A percentile compares a stretch with the other conserved stretches of the same genome.
These are phyloP conservation scores for Tigriopus californicus DNA, from an alignment of 2,888 invertebrate species.

Conservation along the genomic window DNA sequence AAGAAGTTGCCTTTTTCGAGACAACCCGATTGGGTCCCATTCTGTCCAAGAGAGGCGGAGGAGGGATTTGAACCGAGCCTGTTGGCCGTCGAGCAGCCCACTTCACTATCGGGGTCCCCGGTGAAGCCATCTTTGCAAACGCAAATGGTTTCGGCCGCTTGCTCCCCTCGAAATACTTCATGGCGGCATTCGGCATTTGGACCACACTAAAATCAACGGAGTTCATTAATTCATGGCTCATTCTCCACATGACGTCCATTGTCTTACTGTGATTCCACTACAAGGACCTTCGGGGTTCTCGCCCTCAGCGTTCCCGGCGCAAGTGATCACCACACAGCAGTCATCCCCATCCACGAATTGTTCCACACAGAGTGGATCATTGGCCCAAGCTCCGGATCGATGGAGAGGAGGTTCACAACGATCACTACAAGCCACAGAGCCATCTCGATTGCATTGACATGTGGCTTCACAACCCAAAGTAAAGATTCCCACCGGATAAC, in stretches of 20 bases:
- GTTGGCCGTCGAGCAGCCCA: not conserved
- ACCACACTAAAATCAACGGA: conserved; percentile 1
- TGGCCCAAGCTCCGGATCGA: conserved; percentile 18
- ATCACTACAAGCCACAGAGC: conserved; percentile 19
- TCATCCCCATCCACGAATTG: conserved; percentile 19
- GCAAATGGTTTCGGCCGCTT: conserved; percentile 12
- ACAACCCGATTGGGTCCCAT: conserved; percentile 21
- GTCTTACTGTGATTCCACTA: not conserved
- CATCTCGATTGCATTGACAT: conserved; percentile 20
- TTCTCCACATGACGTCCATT: too few relatives aligned
- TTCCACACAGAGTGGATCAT: conserved; percentile 20
- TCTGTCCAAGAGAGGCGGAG: not conserved
- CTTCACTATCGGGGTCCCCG: conserved; percentile 5
- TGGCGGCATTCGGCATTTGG: not conserved
- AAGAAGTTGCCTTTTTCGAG: conserved; percentile 24
- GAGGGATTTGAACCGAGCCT: not conserved
- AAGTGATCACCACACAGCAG: conserved; percentile 21
- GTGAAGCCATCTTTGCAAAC: conserved; percentile 9
- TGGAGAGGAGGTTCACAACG: conserved; percentile 20
- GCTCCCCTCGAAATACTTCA: conserved; percentile 11
- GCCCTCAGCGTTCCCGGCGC: conserved; percentile 16
- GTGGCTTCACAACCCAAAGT: conserved; percentile 19
- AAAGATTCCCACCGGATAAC: conserved; percentile 20
- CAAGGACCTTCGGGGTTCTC: not conserved
- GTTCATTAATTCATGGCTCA: not conserved